A percentile compares a stretch with the other conserved stretches of the same genome.
phyloP scores from a whole-genome alignment of 2,888 invertebrate species.

The Mythimna vitellina region DNA sequence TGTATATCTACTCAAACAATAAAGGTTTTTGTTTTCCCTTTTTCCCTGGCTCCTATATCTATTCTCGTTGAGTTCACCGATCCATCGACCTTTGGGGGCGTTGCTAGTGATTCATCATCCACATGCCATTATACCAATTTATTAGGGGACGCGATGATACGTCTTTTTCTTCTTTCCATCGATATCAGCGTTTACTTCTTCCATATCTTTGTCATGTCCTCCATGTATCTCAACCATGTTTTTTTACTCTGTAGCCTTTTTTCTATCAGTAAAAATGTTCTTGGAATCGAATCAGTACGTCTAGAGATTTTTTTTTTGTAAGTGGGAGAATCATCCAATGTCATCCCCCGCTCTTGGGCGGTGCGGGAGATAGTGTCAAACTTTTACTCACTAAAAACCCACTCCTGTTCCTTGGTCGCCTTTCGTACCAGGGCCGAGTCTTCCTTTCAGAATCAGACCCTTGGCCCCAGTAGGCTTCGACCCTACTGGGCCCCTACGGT shows the following conservation, averaged over 20 bases:
- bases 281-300: not conserved
- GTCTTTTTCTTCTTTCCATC: slow-evolving; percentile 15
- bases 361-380: too few species aligned
- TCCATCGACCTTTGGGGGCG: slow-evolving; percentile 4
- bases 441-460: too few species aligned
- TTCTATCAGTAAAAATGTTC: not conserved
- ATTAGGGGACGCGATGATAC: slow-evolving; percentile 24
- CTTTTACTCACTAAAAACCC: too few species aligned
- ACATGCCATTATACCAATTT: slow-evolving; percentile 18
- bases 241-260: not conserved
- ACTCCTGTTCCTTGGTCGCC: too few species aligned
- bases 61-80: slow-evolving; percentile 8
- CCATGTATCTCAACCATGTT: not conserved
- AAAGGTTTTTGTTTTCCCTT: not conserved
- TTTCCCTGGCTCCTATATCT: not conserved
- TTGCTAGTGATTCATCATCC: slow-evolving; percentile 37
- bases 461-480: too few species aligned
- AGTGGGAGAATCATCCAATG: too few species aligned
- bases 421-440: too few species aligned
- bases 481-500: too few species aligned
- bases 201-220: not conserved
- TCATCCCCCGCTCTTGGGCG: too few species aligned
- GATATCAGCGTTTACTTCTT: not conserved
- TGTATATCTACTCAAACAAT: too few species aligned
- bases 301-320: too few species aligned